These are phyloP conservation scores for Perizoma affinitatum DNA, from an alignment of 2,888 invertebrate species.

Conservation along the genomic window DNA sequence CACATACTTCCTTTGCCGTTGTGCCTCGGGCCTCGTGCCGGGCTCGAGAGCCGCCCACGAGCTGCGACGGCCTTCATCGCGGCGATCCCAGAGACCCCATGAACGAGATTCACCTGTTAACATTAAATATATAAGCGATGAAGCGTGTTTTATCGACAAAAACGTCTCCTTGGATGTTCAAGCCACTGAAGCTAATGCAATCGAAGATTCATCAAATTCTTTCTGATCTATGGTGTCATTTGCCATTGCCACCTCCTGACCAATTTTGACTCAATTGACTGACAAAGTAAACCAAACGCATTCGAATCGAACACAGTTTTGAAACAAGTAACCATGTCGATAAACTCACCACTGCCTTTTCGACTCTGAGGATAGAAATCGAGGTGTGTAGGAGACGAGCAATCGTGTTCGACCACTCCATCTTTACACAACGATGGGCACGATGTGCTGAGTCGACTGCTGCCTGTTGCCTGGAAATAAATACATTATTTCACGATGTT, in stretches of 20 bases:
- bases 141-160: too few species aligned
- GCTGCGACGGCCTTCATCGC: conserved; percentile 87
- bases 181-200: too few species aligned
- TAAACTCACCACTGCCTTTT: conserved; percentile 84
- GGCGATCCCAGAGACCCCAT: conserved; percentile 80
- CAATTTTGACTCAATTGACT: too few species aligned
- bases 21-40: conserved; percentile 60
- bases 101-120: conserved; percentile 71
- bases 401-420: conserved; percentile 76
- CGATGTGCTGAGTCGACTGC: conserved; percentile 87
- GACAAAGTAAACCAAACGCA: too few species aligned
- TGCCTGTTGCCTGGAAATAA: conserved; percentile 63
- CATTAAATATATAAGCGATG: too few species aligned
- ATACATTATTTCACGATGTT: too few species aligned
- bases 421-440: conserved; percentile 89
- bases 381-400: conserved; percentile 74
- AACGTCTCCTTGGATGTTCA: too few species aligned
- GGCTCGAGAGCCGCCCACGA: conserved; percentile 95
- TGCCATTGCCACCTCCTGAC: too few species aligned
- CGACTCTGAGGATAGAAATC: conserved; percentile 84
- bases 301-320: not conserved
- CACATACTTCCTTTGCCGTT: conserved; percentile 61
- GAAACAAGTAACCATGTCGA: not conserved
- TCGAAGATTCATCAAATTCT: too few species aligned
- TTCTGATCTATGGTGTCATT: too few species aligned